These are phyloP conservation scores for Orchesella flavescens DNA, from an alignment of 2,888 invertebrate species.

Conservation along the genomic window DNA sequence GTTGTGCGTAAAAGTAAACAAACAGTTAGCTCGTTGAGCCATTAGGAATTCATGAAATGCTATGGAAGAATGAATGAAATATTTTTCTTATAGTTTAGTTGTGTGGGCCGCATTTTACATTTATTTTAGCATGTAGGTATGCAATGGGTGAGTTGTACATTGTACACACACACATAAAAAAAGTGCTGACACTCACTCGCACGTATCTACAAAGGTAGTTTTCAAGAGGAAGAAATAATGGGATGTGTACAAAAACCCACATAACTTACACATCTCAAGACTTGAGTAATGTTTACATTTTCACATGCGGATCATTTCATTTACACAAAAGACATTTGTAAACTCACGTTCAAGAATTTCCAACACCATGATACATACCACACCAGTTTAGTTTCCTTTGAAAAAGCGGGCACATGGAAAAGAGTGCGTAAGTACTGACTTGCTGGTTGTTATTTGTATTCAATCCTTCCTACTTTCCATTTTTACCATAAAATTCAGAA, in stretches of 20 bases:
- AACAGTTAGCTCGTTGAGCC: slow-evolving; percentile 12
- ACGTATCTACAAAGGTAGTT: background rate
- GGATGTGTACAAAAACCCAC: slow-evolving; percentile 46
- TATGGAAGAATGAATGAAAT: slow-evolving; percentile 32
- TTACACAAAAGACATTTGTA: slow-evolving; percentile 28
- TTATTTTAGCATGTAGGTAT: too few relatives aligned
- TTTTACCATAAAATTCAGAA: slow-evolving; percentile 23
- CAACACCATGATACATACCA: background rate
- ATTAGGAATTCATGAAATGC: slow-evolving; percentile 4
- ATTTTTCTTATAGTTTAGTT: slow-evolving; percentile 3
- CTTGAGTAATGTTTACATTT: slow-evolving; percentile 50
- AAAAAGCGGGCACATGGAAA: background rate
- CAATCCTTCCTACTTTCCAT: slow-evolving; percentile 21
- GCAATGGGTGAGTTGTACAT: background rate
- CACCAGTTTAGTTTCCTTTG: background rate
- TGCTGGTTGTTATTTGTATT: background rate
- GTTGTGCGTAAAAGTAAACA: slow-evolving; percentile 37
- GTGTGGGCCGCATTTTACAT: background rate
- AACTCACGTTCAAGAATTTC: background rate
- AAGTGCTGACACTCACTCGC: too few relatives aligned
- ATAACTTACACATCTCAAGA: slow-evolving; percentile 32
- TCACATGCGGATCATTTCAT: slow-evolving; percentile 41
- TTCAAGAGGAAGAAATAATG: slow-evolving; percentile 30
- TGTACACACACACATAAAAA: background rate
- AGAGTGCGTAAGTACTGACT: slow-evolving; percentile 1